Conservation (phyloP, 2,113 vertebrate genomes). For the Meles meles region DNA sequence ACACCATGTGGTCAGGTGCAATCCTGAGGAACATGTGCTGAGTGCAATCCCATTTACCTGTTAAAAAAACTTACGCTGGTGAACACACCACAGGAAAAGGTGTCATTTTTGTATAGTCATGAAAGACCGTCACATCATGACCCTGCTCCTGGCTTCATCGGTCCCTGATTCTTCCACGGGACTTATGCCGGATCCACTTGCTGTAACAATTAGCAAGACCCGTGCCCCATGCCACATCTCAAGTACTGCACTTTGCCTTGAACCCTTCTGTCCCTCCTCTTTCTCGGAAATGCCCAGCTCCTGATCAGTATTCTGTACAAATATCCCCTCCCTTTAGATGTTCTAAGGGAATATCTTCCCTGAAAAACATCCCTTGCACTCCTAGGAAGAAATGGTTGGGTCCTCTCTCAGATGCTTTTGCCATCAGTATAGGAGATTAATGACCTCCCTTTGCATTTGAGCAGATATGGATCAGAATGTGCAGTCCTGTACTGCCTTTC, state of each 20-base stretch:
- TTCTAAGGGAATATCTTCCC: neutral
- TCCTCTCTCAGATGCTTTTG: rapidly evolving
- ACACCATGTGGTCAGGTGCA: rapidly evolving
- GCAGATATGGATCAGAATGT: neutral
- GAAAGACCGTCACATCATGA: rapidly evolving
- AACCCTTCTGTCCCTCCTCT: neutral
- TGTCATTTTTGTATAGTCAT: rapidly evolving
- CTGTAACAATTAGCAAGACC: rapidly evolving
- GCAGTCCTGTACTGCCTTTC: rapidly evolving
- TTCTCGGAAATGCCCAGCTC: neutral
- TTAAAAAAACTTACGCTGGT: neutral
- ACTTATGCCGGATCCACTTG: too few species aligned
- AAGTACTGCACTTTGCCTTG: rapidly evolving
- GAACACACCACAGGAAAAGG: rapidly evolving
- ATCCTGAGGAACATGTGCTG: rapidly evolving
- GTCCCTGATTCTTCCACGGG: neutral
- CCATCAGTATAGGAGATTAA: rapidly evolving
- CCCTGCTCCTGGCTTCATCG: rapidly evolving
- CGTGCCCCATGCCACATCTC: rapidly evolving
- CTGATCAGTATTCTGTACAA: neutral
- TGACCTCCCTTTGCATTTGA: rapidly evolving
- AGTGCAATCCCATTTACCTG: rapidly evolving
- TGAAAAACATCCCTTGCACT: neutral
- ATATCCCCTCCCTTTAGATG: neutral
- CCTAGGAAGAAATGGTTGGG: neutral